Evolutionary conservation across 2,113 vertebrate genomes (phyloP).

Genomic region (Silurus meridionalis): DNA sequence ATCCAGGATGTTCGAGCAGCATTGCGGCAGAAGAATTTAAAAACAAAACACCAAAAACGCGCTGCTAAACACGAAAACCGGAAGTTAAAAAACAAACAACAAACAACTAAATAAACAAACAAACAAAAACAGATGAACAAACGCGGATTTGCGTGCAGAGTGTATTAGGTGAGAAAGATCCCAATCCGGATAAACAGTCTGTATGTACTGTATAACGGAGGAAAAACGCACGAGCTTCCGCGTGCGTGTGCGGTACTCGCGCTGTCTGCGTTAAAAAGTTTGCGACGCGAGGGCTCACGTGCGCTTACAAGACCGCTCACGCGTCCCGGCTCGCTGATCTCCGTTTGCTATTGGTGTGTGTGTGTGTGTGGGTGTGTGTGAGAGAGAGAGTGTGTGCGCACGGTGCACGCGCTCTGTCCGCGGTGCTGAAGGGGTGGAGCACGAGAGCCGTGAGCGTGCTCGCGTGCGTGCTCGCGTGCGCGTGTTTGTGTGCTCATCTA

Average conservation of each 20-base stretch:
- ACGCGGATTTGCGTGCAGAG: not conserved
- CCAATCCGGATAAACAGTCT: not conserved
- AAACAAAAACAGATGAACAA: not conserved
- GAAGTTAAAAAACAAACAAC: not conserved
- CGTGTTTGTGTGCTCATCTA: not conserved
- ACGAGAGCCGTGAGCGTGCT: not conserved
- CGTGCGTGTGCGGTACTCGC: not conserved
- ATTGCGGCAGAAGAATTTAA: conserved; percentile 57
- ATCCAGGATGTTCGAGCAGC: conserved; percentile 79
- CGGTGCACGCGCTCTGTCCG: conserved; percentile 44
- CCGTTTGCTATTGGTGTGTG: conserved; percentile 43
- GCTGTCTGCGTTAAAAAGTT: conserved; percentile 42
- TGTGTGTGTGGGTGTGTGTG: conserved; percentile 17
- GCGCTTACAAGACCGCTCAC: conserved; percentile 49
- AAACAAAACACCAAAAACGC: conserved; percentile 24
- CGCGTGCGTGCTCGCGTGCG: not conserved
- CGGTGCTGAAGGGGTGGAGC: conserved; percentile 54
- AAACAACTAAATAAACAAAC: not conserved
- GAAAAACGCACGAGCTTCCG: not conserved
- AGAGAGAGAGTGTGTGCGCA: not conserved
- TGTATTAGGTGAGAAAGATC: not conserved
- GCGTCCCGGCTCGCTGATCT: conserved; percentile 64
- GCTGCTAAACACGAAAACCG: not conserved
- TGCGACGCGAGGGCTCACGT: conserved; percentile 50
- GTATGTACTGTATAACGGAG: not conserved